Percentiles rank a stretch among this genome's conserved stretches.
Evolutionary conservation across 2,888 invertebrate genomes (phyloP).

Genomic region (Trissolcus brochymenae): DNA sequence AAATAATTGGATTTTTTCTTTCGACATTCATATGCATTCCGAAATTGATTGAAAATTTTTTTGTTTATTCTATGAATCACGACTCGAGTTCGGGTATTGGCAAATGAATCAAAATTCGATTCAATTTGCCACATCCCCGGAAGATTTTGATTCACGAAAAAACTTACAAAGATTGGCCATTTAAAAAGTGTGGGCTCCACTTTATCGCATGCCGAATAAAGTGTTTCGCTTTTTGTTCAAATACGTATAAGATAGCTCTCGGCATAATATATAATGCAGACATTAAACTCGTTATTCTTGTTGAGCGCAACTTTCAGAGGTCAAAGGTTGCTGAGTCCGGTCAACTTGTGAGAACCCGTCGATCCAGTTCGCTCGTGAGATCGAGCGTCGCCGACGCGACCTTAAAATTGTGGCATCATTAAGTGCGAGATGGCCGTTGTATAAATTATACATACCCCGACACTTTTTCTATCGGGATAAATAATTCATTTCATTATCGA

Average conservation of each 20-base stretch:
- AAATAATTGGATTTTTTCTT: too few species aligned
- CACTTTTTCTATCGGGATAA: constrained; percentile 44
- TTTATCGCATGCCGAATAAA: constrained; percentile 23
- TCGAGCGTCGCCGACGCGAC: constrained; percentile 64
- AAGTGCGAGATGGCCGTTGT: constrained; percentile 38
- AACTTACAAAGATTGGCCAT: constrained; percentile 19
- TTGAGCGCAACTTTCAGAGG: constrained; percentile 56
- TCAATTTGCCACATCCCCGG: background rate
- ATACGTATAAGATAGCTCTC: constrained; percentile 20
- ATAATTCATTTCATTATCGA: constrained; percentile 53
- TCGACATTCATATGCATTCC: too few species aligned
- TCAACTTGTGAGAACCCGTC: constrained; percentile 67
- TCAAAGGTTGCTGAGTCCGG: constrained; percentile 67
- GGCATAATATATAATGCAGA: constrained; percentile 32
- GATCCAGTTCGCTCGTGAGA: constrained; percentile 65
- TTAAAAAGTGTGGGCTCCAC: constrained; percentile 6
- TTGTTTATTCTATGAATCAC: background rate
- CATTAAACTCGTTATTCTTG: constrained; percentile 55
- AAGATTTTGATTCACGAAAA: background rate
- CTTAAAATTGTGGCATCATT: constrained; percentile 65
- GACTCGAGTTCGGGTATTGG: too few species aligned
- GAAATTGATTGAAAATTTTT: background rate
- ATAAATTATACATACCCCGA: constrained; percentile 39
- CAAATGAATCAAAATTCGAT: constrained; percentile 2
- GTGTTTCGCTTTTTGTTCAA: constrained; percentile 19